Evolutionary conservation across 2,888 invertebrate species (phyloP).

Genomic region (Automeris io): DNA sequence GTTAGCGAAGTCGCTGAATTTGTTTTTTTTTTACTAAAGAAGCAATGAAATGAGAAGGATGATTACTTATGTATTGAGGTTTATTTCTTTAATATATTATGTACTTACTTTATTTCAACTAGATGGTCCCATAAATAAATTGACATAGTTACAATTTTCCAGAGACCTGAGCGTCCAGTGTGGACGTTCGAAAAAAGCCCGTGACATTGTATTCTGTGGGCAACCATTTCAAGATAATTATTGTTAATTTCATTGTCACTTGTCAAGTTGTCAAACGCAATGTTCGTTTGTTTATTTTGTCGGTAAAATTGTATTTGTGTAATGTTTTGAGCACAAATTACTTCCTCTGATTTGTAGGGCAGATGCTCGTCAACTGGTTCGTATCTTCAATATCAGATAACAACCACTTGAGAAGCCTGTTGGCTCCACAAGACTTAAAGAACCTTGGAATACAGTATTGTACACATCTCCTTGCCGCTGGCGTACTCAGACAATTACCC

Average conservation of each 20-base stretch:
- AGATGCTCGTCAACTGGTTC: conserved; percentile 95
- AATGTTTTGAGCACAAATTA: conserved; percentile 4
- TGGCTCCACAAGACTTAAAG: conserved; percentile 84
- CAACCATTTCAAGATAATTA: too few species aligned
- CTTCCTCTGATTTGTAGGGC: conserved; percentile 79
- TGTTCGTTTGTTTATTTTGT: conserved; percentile 7
- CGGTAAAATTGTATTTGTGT: conserved; percentile 2
- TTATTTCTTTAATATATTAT: too few species aligned
- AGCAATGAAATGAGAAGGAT: too few species aligned
- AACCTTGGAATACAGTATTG: conserved; percentile 89
- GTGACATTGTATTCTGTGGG: not conserved
- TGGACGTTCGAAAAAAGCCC: too few species aligned
- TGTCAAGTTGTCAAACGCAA: not conserved
- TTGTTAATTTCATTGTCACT: not conserved
- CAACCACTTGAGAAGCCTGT: conserved; percentile 78
- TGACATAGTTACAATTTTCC: too few species aligned
- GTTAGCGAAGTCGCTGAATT: too few species aligned
- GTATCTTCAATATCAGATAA: conserved; percentile 86
- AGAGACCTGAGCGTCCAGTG: too few species aligned
- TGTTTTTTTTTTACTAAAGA: too few species aligned
- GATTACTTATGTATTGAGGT: too few species aligned
- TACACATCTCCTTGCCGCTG: conserved; percentile 90
- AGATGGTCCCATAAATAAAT: too few species aligned
- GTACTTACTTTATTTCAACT: too few species aligned
- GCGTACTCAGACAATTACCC: conserved; percentile 87